Evolutionary conservation across 2,113 vertebrate species (phyloP).

Genomic region (Phylloscopus trochilus): DNA sequence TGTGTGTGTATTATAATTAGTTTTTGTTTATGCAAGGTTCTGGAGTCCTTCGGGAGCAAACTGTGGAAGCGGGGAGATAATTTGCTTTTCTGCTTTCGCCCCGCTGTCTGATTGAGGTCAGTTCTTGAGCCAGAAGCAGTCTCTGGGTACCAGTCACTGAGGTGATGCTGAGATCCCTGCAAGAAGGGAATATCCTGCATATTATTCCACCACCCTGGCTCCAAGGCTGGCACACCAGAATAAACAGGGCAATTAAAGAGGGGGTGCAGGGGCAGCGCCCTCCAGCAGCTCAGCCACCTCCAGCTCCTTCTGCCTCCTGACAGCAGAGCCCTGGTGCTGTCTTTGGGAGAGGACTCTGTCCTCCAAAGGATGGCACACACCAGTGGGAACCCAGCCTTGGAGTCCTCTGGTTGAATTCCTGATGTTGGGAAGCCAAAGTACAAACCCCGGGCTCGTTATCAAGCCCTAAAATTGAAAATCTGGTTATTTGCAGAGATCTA

Average conservation of each 20-base stretch:
- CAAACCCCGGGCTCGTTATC: neutral
- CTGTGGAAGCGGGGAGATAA: slow-evolving; percentile 55
- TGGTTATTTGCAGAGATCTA: neutral
- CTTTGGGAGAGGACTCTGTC: neutral
- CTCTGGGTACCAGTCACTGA: slow-evolving; percentile 44
- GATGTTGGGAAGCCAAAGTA: accelerated
- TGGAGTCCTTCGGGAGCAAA: slow-evolving; percentile 56
- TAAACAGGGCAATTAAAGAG: neutral
- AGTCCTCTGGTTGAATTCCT: neutral
- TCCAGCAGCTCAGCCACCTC: neutral
- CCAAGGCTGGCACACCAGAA: neutral
- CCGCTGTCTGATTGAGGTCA: slow-evolving; percentile 61
- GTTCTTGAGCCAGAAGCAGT: slow-evolving; percentile 44
- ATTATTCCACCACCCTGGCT: neutral
- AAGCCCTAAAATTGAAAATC: neutral
- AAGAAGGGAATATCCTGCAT: slow-evolving; percentile 36
- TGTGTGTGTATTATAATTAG: slow-evolving; percentile 57
- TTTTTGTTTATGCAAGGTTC: slow-evolving; percentile 67
- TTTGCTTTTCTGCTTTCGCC: slow-evolving; percentile 44
- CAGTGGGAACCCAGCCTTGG: neutral
- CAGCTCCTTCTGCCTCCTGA: neutral
- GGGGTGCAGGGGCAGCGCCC: neutral
- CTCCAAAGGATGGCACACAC: neutral
- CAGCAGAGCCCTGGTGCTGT: neutral
- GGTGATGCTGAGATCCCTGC: slow-evolving; percentile 15